A percentile compares a stretch with the other conserved stretches of the same genome.
phyloP scores from a whole-genome alignment of 2,888 invertebrate species.

The Eupithecia dodoneata region DNA sequence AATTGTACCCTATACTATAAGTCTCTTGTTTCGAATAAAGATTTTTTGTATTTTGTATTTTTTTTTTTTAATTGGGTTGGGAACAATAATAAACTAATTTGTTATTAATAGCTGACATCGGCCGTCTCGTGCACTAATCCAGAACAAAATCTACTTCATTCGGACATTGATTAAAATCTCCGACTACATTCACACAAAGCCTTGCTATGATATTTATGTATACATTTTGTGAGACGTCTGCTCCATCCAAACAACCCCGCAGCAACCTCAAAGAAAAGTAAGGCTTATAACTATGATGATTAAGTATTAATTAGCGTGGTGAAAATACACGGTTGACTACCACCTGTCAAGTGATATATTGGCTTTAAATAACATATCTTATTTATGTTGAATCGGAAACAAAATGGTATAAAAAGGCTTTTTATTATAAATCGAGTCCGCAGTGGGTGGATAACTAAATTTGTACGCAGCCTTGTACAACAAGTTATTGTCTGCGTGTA shows the following conservation, averaged over 20 bases:
- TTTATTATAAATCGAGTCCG: conserved; percentile 74
- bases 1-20: no score
- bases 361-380: conserved; percentile 85
- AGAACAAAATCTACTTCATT: conserved; percentile 60
- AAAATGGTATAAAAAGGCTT: conserved; percentile 80
- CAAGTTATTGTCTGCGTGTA: conserved; percentile 61
- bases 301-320: conserved; percentile 57
- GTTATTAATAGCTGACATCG: conserved; percentile 60
- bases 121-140: conserved; percentile 51
- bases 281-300: conserved; percentile 48
- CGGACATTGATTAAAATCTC: conserved; percentile 83
- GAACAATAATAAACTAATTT: conserved; percentile 60
- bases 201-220: conserved; percentile 80
- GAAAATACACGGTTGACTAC: conserved; percentile 65
- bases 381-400: conserved; percentile 84
- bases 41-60: no score
- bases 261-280: conserved; percentile 47
- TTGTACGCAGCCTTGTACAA: conserved; percentile 77
- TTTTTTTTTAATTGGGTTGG: no score
- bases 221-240: conserved; percentile 79
- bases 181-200: conserved; percentile 80
- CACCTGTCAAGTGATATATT: conserved; percentile 85
- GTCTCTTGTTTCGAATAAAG: no score
- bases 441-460: conserved; percentile 82
- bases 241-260: conserved; percentile 59